phyloP scores from a whole-genome alignment of 2,113 vertebrate species.

The Haliaeetus leucogaster region DNA sequence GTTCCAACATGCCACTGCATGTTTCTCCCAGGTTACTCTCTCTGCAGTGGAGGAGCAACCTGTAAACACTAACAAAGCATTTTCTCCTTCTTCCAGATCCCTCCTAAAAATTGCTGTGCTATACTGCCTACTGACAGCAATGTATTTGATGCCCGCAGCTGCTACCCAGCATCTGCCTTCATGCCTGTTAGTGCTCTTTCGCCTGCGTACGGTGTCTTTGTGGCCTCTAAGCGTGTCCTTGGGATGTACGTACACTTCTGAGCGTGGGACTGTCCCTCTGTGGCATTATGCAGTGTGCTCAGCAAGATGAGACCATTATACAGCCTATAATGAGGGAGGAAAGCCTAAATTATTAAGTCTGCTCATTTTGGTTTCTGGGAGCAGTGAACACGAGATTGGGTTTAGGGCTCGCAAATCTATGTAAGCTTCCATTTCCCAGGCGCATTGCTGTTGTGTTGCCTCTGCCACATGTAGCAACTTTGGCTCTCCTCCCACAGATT shows the following conservation, averaged over 20 bases:
- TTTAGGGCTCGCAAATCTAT: neutral
- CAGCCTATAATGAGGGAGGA: neutral
- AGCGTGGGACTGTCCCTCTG: neutral
- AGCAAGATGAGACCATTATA: neutral
- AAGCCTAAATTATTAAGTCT: neutral
- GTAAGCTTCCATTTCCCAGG: neutral
- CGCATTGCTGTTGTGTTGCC: neutral
- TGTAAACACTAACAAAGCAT: neutral
- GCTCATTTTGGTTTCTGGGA: neutral
- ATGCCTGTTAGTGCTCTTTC: neutral
- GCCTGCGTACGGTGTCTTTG: rapidly evolving
- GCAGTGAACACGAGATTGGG: neutral
- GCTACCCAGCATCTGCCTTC: neutral
- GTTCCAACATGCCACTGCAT: rapidly evolving
- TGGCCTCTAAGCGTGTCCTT: neutral
- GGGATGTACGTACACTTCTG: neutral
- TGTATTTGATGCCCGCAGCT: rapidly evolving
- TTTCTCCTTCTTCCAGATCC: neutral
- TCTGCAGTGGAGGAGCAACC: neutral
- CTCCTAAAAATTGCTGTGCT: neutral
- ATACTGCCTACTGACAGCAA: neutral
- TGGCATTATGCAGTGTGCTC: neutral
- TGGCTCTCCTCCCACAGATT: slow-evolving; percentile 45
- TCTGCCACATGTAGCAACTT: slow-evolving; percentile 2
- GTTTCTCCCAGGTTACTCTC: neutral